phyloP scores from a whole-genome alignment of 2,797 vertebrate genomes.

The Manis javanica region DNA sequence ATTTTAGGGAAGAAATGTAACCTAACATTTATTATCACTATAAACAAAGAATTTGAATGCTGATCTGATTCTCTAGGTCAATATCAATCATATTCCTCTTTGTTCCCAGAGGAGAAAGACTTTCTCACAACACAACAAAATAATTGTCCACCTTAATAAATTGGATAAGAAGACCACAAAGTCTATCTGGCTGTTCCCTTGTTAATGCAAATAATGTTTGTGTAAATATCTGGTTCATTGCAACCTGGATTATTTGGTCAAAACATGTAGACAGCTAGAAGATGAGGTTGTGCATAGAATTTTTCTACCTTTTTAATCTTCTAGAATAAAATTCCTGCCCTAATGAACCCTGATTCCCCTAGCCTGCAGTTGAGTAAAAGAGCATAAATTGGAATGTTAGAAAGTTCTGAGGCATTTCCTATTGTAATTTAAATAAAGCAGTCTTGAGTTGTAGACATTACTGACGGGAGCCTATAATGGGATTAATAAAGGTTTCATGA shows the following conservation, averaged over 20 bases:
- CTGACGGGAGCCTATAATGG: conserved; percentile 31
- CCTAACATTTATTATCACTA: neutral
- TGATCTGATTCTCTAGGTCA: conserved; percentile 9
- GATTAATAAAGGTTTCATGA: conserved; percentile 60
- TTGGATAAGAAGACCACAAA: conserved; percentile 7
- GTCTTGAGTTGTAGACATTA: conserved; percentile 28
- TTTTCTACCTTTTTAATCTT: conserved; percentile 32
- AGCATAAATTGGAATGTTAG: conserved; percentile 48
- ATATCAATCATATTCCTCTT: neutral
- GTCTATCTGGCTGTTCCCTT: neutral
- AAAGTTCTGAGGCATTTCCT: conserved; percentile 67
- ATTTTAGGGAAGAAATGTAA: neutral
- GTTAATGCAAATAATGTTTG: neutral
- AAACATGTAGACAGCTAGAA: neutral
- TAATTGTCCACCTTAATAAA: conserved; percentile 33
- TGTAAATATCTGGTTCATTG: conserved; percentile 42
- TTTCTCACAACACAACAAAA: conserved; percentile 39
- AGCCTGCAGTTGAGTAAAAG: conserved; percentile 60
- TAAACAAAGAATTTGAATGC: conserved; percentile 23
- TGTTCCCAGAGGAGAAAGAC: conserved; percentile 14
- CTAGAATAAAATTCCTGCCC: conserved; percentile 24
- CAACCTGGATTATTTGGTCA: neutral
- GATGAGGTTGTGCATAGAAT: neutral
- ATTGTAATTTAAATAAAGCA: conserved; percentile 65
- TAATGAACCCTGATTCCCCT: conserved; percentile 7